Base-by-base conservation (phyloP, 2,888 invertebrate species). In the Habroteleia sp. region DNA sequence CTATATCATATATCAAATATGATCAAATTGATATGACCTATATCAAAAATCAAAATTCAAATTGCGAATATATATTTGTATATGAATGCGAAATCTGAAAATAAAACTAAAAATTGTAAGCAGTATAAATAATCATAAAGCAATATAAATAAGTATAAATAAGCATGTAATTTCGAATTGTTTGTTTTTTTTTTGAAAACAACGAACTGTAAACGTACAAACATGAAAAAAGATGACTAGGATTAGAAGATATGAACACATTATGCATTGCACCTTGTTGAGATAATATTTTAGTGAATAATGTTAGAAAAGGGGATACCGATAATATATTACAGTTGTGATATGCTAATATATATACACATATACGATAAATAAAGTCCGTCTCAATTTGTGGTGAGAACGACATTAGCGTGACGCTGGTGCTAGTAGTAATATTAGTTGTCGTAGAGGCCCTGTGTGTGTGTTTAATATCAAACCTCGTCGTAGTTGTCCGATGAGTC, bases 401-500 rank as follows among this genome's bases (percentile, higher is more conserved):
- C n/a, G 39, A 10, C 50, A 41, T 25, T 20, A 31, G 37, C 27
- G 42, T 20, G 33, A 8, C 17, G 16, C 16, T 62, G 42, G 46
- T 73, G 56, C 73, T 76, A 72, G 76, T 71, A 46, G 62, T 69
- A 77, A 71, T 66, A 50, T 54, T 71, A 62, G 52, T 63, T 44
- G 66, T 66, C 39, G 68, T 46, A 54, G 74, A 16, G 48, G 58
- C 52, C 16, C 44, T n/a, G n/a, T n/a, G n/a, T n/a, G n/a, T n/a
- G n/a, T 52, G 63, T 29, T 44, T 66, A 37, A 77, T 48, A 31
- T 27, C 52, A 48, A 25, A 41, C 54, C 35, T 50, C 58, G 44
- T 35, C 37, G 46, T 66, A 52, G 81, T 74, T 69, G 77, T 72
- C 73, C 37, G 78, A 77, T 46, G 73, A 78, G 80, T 80, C 79